Base-by-base conservation (phyloP, 2,888 invertebrate genomes). In the Calameuta idolon region DNA sequence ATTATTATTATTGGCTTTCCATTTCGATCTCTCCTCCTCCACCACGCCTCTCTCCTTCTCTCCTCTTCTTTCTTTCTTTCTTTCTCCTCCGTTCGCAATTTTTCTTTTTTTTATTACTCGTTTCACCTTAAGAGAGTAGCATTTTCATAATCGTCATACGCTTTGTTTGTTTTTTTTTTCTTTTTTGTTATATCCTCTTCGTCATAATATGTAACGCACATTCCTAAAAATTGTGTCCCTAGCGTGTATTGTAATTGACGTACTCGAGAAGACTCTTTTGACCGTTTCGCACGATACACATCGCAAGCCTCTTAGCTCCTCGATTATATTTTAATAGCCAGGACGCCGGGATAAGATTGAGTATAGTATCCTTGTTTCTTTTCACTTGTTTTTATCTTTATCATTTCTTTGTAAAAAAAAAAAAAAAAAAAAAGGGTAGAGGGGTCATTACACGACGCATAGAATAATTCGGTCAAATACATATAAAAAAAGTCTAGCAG, bases 221-320 rank as follows among this genome's bases (percentile, higher is more conserved):
- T 31, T 30, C 33, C 71, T 71, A 71, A 71, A 68, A 76, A 69
- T 78, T 78, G 76, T 82, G 76, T 80, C 80, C 74, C 78, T 79
- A 81, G 76, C 77, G 12, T 30, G 69, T 69, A 83, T 75, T 75
- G 84, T 89, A 90, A 90, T 90, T 90, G 90, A 90, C 90, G 86
- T 88, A 86, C 15, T 88, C 88, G 85, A 86, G 88, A 89, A 88
- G 86, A 89, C 85, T 86, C 80, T 79, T 76, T 55, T 76, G 69
- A 79, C 68, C 73, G 74, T 76, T 79, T 76, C 74, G 40, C 75
- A 55, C 68, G 33, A 71, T 31, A 33, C 15, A 33, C 71, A 33
- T 71, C 71, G 71, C 71, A 33, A 71, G 33, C 71, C 71, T 71
- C 33, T 55, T 55, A 23, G 40, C 40, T 55, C 40, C 40, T 55